Percentiles rank a stretch among this genome's conserved stretches.
Conservation (phyloP, 2,888 invertebrate genomes). For the Neocrepidodera transversa region DNA sequence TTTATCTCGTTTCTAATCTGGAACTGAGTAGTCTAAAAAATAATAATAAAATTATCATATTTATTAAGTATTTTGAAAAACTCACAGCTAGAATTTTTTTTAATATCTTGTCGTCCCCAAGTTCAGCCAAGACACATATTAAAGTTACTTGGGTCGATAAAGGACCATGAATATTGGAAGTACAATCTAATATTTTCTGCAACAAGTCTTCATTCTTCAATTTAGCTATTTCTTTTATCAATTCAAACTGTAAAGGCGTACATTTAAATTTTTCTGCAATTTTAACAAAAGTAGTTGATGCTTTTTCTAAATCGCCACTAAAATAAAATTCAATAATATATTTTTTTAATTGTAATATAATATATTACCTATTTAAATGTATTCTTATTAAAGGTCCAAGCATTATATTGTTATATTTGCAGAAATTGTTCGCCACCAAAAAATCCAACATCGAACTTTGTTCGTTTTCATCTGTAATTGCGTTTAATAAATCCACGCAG, state of each 20-base stretch:
- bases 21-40: conserved; percentile 54
- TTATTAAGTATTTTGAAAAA: too few relatives aligned
- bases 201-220: conserved; percentile 57
- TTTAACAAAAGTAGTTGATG: conserved; percentile 65
- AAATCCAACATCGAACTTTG: conserved; percentile 64
- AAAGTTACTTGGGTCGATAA: conserved; percentile 61
- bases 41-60: too few relatives aligned
- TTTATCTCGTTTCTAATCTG: conserved; percentile 53
- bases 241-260: conserved; percentile 71
- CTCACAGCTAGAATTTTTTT: conserved; percentile 61
- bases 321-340: conserved; percentile 33
- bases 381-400: conserved; percentile 70
- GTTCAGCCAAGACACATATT: conserved; percentile 65
- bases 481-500: conserved; percentile 68
- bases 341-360: background rate
- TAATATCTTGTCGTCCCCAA: conserved; percentile 63
- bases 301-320: conserved; percentile 62
- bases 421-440: conserved; percentile 64
- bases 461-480: conserved; percentile 60
- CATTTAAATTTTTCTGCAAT: conserved; percentile 64
- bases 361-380: conserved; percentile 63
- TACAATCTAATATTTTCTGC: conserved; percentile 53
- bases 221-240: conserved; percentile 61
- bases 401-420: conserved; percentile 65
- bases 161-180: conserved; percentile 59